Evolutionary conservation across 2,797 vertebrate species (phyloP).

Genomic region (Malacoraja senta): DNA sequence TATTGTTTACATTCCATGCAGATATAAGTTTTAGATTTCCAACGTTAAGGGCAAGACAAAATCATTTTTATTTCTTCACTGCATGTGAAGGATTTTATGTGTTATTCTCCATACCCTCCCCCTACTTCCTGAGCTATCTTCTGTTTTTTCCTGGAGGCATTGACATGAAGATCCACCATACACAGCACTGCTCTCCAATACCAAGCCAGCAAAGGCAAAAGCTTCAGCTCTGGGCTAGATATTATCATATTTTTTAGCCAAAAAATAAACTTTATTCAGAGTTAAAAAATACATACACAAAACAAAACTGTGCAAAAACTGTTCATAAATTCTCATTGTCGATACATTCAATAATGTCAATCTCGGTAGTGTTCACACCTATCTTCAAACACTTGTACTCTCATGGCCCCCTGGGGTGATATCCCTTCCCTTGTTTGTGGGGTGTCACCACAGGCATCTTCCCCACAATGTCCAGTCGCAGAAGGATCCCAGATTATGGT

Average conservation of each 20-base stretch:
- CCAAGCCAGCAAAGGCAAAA: neutral
- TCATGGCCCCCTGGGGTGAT: too few species aligned
- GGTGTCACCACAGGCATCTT: too few species aligned
- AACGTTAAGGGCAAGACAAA: constrained; percentile 3
- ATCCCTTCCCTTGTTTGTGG: too few species aligned
- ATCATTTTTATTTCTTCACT: constrained; percentile 26
- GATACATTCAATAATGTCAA: too few species aligned
- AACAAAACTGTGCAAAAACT: too few species aligned
- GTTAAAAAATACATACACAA: too few species aligned
- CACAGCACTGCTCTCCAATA: neutral
- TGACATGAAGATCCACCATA: neutral
- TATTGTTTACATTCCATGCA: constrained; percentile 33
- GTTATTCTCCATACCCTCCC: neutral
- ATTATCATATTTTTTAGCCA: neutral
- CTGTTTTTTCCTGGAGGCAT: neutral
- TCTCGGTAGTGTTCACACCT: too few species aligned
- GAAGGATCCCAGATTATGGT: too few species aligned
- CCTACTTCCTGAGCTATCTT: neutral
- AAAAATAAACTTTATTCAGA: too few species aligned
- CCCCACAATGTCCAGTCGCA: too few species aligned
- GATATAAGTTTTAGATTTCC: constrained; percentile 22
- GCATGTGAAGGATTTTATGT: neutral
- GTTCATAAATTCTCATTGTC: too few species aligned
- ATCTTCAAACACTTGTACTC: too few species aligned
- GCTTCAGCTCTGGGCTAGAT: neutral